These are phyloP conservation scores for Schizotus pectinicornis DNA, from an alignment of 2,888 invertebrate species.

Conservation along the genomic window DNA sequence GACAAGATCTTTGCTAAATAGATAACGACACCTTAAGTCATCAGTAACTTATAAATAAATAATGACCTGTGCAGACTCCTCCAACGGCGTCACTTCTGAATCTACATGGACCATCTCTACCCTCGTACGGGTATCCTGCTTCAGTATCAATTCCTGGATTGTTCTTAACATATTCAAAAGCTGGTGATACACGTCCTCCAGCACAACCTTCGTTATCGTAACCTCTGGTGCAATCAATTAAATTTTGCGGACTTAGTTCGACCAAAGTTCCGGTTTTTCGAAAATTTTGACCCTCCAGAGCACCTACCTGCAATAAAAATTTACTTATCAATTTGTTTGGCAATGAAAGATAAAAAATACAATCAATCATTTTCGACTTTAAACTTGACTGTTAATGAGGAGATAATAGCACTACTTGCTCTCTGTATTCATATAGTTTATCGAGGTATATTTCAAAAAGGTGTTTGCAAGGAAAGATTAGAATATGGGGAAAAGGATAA, in stretches of 20 bases:
- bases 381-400: too few species aligned
- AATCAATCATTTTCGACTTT: too few species aligned
- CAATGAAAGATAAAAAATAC: too few species aligned
- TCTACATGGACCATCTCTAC: constrained; percentile 38
- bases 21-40: too few species aligned
- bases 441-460: too few species aligned
- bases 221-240: constrained; percentile 62
- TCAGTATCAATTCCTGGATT: constrained; percentile 64
- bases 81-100: constrained; percentile 41
- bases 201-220: constrained; percentile 63
- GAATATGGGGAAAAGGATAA: too few species aligned
- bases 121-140: constrained; percentile 62
- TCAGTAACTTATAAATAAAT: neutral
- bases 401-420: too few species aligned
- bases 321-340: too few species aligned
- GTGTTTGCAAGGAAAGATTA: too few species aligned
- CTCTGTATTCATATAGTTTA: too few species aligned
- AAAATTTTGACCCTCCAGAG: constrained; percentile 63
- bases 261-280: constrained; percentile 61
- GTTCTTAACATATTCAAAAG: constrained; percentile 60
- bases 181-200: constrained; percentile 63
- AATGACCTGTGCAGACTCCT: constrained; percentile 42
- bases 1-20: too few species aligned
- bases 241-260: constrained; percentile 64
- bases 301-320: constrained; percentile 59